Evolutionary conservation across 2,888 invertebrate genomes (phyloP).

Genomic region (Lobophora halterata): DNA sequence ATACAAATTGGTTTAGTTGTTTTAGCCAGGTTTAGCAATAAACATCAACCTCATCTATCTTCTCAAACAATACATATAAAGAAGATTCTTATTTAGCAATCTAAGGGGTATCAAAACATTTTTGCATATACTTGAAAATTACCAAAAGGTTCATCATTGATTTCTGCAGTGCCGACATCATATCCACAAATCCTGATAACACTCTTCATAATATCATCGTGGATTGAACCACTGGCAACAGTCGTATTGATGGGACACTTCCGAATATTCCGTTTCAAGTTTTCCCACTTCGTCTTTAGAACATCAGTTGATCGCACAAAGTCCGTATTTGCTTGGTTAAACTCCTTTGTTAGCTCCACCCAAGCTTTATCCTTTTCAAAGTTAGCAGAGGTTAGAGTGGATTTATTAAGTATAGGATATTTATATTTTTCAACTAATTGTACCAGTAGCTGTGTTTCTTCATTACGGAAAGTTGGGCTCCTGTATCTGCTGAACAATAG

Average conservation of each 20-base stretch:
- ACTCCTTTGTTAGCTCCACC: constrained; percentile 55
- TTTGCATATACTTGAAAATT: no score
- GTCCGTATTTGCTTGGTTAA: constrained; percentile 50
- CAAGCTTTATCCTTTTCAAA: constrained; percentile 61
- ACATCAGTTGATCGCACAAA: constrained; percentile 47
- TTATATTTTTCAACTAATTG: constrained; percentile 58
- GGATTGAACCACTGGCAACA: constrained; percentile 36
- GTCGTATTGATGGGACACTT: constrained; percentile 51
- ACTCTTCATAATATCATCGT: constrained; percentile 46
- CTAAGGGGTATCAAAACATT: no score
- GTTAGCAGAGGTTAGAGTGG: constrained; percentile 44
- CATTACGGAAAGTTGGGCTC: constrained; percentile 52
- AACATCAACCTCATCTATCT: no score
- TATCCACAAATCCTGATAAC: constrained; percentile 28
- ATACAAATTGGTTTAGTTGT: no score
- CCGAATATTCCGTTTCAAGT: constrained; percentile 55
- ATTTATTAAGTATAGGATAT: constrained; percentile 55
- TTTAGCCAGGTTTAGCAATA: no score
- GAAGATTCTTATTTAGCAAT: no score
- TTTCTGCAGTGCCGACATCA: constrained; percentile 18
- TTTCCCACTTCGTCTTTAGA: constrained; percentile 65
- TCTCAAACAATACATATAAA: no score
- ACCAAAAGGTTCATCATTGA: constrained; percentile 5
- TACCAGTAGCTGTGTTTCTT: constrained; percentile 54
- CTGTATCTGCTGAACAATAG: constrained; percentile 43